Evolutionary conservation across 2,888 invertebrate genomes (phyloP), one percentile per base, ranked within the genome.

Genomic region (Heliconius sara): DNA sequence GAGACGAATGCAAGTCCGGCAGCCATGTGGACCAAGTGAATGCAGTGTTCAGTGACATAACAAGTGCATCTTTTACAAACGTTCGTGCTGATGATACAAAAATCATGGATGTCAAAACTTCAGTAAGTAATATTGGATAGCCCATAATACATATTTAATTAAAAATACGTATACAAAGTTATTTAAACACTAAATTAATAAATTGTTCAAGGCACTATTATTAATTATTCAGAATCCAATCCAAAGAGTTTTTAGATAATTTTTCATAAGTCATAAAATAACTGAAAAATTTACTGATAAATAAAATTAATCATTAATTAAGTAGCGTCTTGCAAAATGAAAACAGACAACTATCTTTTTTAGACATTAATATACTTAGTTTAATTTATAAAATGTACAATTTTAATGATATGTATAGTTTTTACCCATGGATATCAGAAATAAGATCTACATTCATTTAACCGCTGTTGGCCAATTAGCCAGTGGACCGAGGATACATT

Each of bases 41-140:
- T 93, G 90, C 91, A 93, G 94, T 95, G 94, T 89, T 88, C 89
- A 91, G 95, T 95, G 95, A 93, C 91, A 89, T 93, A 93, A 93
- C 86, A 88, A 92, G 93, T 93, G 92, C 91, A 84, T 85, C 84
- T 65, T 79, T 82, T 82, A 81, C 80, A 82, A 80, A 84, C 83
- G 87, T 87, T 83, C 86, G 90, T 90, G 89, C 85, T 87, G 89
- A 88, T 88, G 89, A 88, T 84, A 85, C 84, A 78, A 84, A 88
- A 89, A 93, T 90, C 92, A 94, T 94, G 94, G 94, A 94, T 91
- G 91, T 90, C 89, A 92, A 93, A 91, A 92, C 90, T 88, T 89
- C 94, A 91, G 95, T 95, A 87, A 94, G 95, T 92, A 73, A 76
- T 79, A 52, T 66, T 68, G 67, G 71, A 70, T 70, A 47, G 0